phyloP scores from a whole-genome alignment of 1,140 invertebrate genomes.

The Thaumetopoea pityocampa region DNA sequence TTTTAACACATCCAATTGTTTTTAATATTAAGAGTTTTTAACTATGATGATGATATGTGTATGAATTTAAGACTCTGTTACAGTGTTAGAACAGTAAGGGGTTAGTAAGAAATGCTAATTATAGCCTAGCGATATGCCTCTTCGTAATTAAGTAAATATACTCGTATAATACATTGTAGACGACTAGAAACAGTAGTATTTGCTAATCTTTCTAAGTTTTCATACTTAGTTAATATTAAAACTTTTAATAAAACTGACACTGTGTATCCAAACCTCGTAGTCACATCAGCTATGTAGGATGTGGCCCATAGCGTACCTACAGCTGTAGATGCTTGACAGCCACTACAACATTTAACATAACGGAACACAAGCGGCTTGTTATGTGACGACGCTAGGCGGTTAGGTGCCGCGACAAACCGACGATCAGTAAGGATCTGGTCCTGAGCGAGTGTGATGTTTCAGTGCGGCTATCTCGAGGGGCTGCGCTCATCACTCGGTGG shows the following conservation, averaged over 20 bases:
- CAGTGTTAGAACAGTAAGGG: conserved; percentile 8
- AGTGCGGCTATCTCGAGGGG: conserved; percentile 93
- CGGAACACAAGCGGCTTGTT: conserved; percentile 23
- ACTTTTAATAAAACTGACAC: conserved; percentile 4
- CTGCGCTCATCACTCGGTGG: conserved; percentile 93
- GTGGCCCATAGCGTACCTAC: conserved; percentile 13
- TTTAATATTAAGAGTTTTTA: conserved; percentile 1
- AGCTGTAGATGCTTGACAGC: conserved; percentile 31
- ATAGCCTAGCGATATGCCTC: background rate
- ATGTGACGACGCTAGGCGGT: conserved; percentile 5
- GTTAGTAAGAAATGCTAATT: conserved; percentile 14
- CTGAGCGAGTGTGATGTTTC: conserved; percentile 77
- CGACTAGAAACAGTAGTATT: conserved; percentile 14
- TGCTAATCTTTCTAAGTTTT: conserved; percentile 11
- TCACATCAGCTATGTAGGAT: conserved; percentile 9
- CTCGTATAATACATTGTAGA: conserved; percentile 14
- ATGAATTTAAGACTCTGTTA: conserved; percentile 1
- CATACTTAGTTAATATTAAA: conserved; percentile 7
- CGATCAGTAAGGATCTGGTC: conserved; percentile 45
- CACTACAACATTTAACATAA: conserved; percentile 30
- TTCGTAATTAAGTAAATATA: conserved; percentile 9
- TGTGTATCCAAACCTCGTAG: conserved; percentile 7
- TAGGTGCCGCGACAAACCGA: conserved; percentile 13
- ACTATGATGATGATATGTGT: conserved; percentile 1
- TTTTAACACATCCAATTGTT: background rate